phyloP scores from a whole-genome alignment of 2,113 vertebrate genomes.

The Anser cygnoides region DNA sequence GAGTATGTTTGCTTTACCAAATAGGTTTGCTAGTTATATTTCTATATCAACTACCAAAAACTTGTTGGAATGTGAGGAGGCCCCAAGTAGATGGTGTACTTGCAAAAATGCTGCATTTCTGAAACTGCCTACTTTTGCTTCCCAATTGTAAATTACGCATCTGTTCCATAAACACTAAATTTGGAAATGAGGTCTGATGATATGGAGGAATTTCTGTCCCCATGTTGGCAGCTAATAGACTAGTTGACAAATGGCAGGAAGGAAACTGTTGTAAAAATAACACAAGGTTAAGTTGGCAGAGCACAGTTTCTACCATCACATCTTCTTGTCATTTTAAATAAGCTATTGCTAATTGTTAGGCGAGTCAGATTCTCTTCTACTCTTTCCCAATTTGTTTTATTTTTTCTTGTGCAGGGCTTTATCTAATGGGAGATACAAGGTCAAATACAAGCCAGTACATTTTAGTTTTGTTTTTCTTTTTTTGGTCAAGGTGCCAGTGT shows the following conservation, averaged over 20 bases:
- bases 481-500: background rate
- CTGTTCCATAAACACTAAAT: conserved; percentile 2
- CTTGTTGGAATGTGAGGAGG: background rate
- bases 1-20: background rate
- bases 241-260: conserved; percentile 40
- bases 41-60: background rate
- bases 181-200: conserved; percentile 17
- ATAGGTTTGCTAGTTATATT: background rate
- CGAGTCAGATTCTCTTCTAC: background rate
- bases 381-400: background rate
- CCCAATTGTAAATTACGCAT: background rate
- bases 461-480: background rate
- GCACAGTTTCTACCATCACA: background rate
- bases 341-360: background rate
- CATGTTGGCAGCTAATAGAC: background rate
- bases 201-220: conserved; percentile 4
- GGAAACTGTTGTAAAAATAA: conserved; percentile 50
- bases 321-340: conserved; percentile 30
- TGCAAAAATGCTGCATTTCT: background rate
- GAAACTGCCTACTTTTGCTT: background rate
- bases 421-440: background rate
- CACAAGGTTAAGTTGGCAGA: conserved; percentile 29
- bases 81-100: background rate
- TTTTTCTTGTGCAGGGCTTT: background rate
- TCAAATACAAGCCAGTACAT: background rate